Percentiles rank a stretch among this genome's conserved stretches.
These are phyloP conservation scores for Bimastos eiseni DNA, from an alignment of 2,888 invertebrate species.

Conservation along the genomic window DNA sequence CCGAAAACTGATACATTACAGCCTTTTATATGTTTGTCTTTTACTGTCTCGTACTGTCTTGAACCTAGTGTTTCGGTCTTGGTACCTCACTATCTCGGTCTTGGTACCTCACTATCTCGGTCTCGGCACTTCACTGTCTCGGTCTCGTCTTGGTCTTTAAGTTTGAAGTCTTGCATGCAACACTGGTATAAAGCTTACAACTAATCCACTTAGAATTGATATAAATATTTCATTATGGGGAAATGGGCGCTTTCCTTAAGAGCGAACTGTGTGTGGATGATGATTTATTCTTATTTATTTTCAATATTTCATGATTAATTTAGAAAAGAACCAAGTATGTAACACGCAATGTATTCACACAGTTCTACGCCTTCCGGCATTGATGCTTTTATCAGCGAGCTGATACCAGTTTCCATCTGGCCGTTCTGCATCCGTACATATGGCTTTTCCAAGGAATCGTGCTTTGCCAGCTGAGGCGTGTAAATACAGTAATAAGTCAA, in stretches of 20 bases:
- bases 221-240: background rate
- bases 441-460: slow-evolving; percentile 13
- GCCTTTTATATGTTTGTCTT: too few relatives aligned
- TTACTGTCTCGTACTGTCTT: too few relatives aligned
- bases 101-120: too few relatives aligned
- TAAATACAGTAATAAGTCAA: slow-evolving; percentile 13
- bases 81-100: too few relatives aligned
- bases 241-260: background rate
- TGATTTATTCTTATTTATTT: background rate
- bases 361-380: background rate
- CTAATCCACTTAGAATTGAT: background rate
- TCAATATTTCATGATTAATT: background rate
- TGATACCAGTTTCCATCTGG: background rate
- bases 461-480: slow-evolving; percentile 9
- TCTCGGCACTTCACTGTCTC: too few relatives aligned
- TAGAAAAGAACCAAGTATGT: background rate
- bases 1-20: too few relatives aligned
- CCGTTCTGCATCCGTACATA: background rate
- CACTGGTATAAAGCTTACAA: too few relatives aligned
- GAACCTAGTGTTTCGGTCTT: too few relatives aligned
- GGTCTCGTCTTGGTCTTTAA: too few relatives aligned
- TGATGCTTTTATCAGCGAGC: background rate
- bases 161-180: too few relatives aligned
- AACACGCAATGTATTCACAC: background rate
- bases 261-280: background rate